These are phyloP conservation scores for Nephrotoma guestfalica DNA, from an alignment of 2,888 invertebrate genomes.

Conservation along the genomic window DNA sequence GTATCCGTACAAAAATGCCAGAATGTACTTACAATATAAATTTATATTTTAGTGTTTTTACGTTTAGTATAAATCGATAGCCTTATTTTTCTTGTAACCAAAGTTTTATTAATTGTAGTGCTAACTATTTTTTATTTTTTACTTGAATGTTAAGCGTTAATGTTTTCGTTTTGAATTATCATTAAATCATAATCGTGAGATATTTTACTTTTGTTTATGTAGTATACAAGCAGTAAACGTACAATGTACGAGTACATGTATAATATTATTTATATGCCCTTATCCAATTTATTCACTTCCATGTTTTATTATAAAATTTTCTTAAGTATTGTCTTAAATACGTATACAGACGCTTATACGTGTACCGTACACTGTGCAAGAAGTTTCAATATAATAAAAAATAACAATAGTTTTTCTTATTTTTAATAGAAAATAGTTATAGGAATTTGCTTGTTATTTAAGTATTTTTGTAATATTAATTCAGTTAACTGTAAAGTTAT, in stretches of 20 bases:
- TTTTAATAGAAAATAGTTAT: background rate
- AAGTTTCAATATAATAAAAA: background rate
- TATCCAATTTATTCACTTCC: background rate
- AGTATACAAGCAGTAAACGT: background rate
- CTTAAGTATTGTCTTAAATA: background rate
- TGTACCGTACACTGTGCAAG: background rate
- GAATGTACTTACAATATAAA: background rate
- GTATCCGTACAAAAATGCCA: background rate
- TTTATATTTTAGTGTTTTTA: background rate
- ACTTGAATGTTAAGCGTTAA: background rate
- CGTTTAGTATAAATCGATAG: background rate
- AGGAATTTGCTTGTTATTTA: background rate
- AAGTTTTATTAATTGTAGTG: background rate
- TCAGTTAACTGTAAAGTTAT: background rate
- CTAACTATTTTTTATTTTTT: background rate
- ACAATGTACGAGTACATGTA: background rate
- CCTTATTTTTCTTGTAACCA: background rate
- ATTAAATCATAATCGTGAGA: background rate
- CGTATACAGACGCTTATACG: background rate
- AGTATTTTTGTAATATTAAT: background rate
- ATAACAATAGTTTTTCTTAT: background rate
- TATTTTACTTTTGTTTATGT: background rate
- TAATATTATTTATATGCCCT: background rate
- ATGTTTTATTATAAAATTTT: background rate
- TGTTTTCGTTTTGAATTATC: background rate